Conservation (phyloP, 2,888 invertebrate genomes). For the Nemoura dubitans region DNA sequence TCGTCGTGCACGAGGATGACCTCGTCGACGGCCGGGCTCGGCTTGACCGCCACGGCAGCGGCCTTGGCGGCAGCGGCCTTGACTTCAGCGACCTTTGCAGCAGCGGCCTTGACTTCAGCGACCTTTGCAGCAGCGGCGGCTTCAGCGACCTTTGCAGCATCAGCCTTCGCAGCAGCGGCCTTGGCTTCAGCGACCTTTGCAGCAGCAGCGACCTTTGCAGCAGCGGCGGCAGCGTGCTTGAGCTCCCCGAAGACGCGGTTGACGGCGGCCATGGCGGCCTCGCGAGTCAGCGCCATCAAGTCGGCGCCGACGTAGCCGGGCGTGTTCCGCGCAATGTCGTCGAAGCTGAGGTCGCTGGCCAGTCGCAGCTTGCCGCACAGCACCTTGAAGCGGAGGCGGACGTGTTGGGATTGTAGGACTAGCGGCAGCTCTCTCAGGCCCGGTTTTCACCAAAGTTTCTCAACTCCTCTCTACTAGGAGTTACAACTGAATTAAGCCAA, state of each 20-base stretch:
- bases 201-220: too few relatives aligned
- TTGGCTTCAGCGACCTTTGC: too few relatives aligned
- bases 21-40: background rate
- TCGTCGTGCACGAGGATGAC: background rate
- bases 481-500: too few relatives aligned
- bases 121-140: background rate
- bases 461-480: too few relatives aligned
- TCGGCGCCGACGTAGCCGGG: conserved; percentile 98
- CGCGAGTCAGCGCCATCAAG: conserved; percentile 83
- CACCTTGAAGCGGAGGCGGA: conserved; percentile 55
- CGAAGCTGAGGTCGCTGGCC: conserved; percentile 74
- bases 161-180: too few relatives aligned
- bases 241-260: conserved; percentile 60
- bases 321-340: conserved; percentile 80
- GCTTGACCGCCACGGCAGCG: background rate
- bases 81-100: background rate
- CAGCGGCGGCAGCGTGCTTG: conserved; percentile 26
- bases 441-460: too few relatives aligned
- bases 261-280: conserved; percentile 89
- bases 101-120: conserved; percentile 28
- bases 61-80: background rate
- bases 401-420: too few relatives aligned
- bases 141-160: too few relatives aligned
- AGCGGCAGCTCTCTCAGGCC: too few relatives aligned
- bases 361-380: conserved; percentile 78